phyloP scores from a whole-genome alignment of 1,140 invertebrate species.

The Odontomachus brunneus region DNA sequence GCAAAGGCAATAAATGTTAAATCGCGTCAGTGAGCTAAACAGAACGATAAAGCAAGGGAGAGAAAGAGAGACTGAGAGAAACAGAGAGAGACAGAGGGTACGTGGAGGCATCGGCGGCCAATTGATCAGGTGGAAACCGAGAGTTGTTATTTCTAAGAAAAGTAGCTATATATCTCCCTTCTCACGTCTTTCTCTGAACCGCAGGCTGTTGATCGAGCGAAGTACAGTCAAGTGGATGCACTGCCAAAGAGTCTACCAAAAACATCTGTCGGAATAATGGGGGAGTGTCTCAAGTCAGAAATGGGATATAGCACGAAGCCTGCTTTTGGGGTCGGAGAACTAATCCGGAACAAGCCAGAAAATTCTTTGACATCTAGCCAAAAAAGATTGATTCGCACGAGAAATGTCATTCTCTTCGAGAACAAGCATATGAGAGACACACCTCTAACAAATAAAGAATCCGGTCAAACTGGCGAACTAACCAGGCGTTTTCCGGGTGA shows the following conservation, averaged over 20 bases:
- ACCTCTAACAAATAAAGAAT: neutral
- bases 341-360: neutral
- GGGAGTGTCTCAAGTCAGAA: neutral
- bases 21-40: constrained; percentile 2
- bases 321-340: neutral
- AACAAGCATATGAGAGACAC: neutral
- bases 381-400: neutral
- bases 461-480: neutral
- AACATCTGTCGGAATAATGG: neutral
- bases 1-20: constrained; percentile 71
- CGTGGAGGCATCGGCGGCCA: constrained; percentile 65
- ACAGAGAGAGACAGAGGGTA: constrained; percentile 77
- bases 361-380: neutral
- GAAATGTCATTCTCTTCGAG: constrained; percentile 20
- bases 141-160: constrained; percentile 23
- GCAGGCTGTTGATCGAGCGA: constrained; percentile 11
- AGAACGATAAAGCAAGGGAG: no score
- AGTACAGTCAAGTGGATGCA: neutral
- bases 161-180: constrained; percentile 23
- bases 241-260: neutral
- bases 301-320: constrained; percentile 1
- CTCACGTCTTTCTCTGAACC: constrained; percentile 24
- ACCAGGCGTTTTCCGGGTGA: neutral
- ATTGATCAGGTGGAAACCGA: constrained; percentile 7
- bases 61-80: no score